Base-by-base conservation (phyloP, 2,113 vertebrate species). In the Asarcornis scutulata region DNA sequence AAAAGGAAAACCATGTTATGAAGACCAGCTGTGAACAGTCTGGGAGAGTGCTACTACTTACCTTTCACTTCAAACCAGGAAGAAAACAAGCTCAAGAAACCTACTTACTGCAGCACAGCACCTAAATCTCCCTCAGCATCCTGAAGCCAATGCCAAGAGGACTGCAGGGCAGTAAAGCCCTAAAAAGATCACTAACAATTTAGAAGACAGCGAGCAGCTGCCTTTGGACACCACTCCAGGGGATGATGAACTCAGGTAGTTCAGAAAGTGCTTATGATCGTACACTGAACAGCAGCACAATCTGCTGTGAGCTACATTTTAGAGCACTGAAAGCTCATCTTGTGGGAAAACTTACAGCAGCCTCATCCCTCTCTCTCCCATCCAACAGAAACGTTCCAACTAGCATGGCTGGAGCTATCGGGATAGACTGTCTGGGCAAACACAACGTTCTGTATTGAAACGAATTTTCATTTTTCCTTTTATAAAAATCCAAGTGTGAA, bases 381-480 rank as follows among this genome's bases (percentile, higher is more conserved):
- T 17, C 6, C 12, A 67, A 32, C 38, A 78, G n/a, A 40, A 74
- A 60, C 1, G 3, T 29, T 22, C 31, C 21, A 10, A 36, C 62
- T 4, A 58, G 56, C 7, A 0, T 3, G 34, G 22, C 29, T 6
- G 4, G 1, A 53, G 60, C 67, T 67, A 17, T 17, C 1, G 3
- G 27, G 40, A 73, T 3, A 62, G 34, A 26, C 15, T 8, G 15
- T 25, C 56, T 44, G 21, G 6, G 15, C 36, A 29, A 78, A 74
- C 8, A 14, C 36, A 66, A 53, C 11, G 3, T 10, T 34, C n/a
- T 2, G 17, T 11, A 66, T 22, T 60, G 66, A 26, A 66, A 44
- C 9, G 5, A 6, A 34, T 26, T 44, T 29, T 46, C 26, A 13
- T 32, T 48, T 55, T 58, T 58, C 17, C 6, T 40, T 27, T 63